Evolutionary conservation across 2,888 invertebrate species (phyloP).

Genomic region (Lithodes maja): DNA sequence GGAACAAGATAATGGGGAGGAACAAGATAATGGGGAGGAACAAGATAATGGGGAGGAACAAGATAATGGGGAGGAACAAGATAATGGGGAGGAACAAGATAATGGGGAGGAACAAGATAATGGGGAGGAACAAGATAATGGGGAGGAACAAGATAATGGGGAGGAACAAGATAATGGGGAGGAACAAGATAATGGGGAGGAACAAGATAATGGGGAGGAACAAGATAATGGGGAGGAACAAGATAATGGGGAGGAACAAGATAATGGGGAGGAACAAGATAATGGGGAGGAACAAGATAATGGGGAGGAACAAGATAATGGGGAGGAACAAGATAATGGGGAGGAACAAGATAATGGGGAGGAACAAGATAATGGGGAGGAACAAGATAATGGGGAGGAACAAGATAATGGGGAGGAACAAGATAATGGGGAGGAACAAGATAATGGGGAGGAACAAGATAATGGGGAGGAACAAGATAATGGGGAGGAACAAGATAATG

Average conservation of each 20-base stretch:
- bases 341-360: neutral
- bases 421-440: neutral
- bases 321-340: neutral
- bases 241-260: neutral
- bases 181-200: neutral
- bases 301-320: neutral
- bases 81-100: no score
- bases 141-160: neutral
- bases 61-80: neutral
- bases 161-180: neutral
- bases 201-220: neutral
- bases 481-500: neutral
- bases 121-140: neutral
- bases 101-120: neutral
- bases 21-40: neutral
- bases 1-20: neutral
- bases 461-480: neutral
- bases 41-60: neutral
- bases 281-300: neutral
- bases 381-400: no score
- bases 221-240: neutral
- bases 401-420: neutral
- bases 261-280: no score
- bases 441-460: neutral
- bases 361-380: neutral